Conservation (phyloP, 1,140 invertebrate species). For the Caerostris extrusa region DNA sequence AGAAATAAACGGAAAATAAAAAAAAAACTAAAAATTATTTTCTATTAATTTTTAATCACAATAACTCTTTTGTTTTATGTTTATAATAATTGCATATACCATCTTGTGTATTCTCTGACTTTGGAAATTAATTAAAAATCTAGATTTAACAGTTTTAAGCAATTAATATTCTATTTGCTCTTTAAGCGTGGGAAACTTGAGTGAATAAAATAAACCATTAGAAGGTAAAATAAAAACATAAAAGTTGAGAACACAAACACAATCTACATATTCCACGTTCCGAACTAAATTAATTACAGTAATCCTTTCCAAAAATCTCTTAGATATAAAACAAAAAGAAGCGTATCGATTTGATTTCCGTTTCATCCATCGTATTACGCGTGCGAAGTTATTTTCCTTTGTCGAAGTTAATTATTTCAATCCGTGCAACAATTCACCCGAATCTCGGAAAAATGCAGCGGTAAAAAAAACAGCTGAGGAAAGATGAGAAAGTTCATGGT, state of each 20-base stretch:
- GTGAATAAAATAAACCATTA: no score
- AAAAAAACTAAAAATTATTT: no score
- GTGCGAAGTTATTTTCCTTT: neutral
- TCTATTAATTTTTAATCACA: no score
- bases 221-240: neutral
- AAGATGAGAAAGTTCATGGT: conserved; percentile 38
- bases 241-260: neutral
- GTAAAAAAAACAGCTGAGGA: neutral
- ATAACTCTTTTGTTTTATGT: no score
- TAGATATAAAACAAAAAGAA: neutral
- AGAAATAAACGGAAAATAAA: no score
- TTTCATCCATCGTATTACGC: neutral
- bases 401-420: conserved; percentile 41
- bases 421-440: conserved; percentile 13
- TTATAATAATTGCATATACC: no score
- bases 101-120: no score
- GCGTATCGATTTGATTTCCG: neutral
- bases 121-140: no score
- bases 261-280: neutral
- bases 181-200: no score
- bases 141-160: no score
- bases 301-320: neutral
- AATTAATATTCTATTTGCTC: no score
- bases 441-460: neutral
- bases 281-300: neutral